Base-by-base conservation (phyloP, 2,797 vertebrate species). In the Hapalemur alaotrensis region DNA sequence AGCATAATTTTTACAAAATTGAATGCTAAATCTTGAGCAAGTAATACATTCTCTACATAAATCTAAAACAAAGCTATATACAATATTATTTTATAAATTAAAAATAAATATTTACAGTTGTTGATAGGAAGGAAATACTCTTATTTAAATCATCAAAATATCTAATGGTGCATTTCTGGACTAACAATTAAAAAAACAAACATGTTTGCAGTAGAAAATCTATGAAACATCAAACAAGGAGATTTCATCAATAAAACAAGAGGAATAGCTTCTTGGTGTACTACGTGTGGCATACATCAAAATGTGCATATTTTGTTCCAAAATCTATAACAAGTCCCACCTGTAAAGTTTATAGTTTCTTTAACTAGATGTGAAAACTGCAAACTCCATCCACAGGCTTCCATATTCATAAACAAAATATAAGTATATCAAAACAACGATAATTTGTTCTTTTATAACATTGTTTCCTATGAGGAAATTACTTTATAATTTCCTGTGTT, bases 301-400 rank as follows among this genome's bases (percentile, higher is more conserved):
- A 97, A 89, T 35, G 3, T 95, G 57, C 57, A 91, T 94, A n/a
- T 97, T 98, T 97, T 93, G 73, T 93, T 92, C 75, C 95, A 97
- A 98, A 98, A 98, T 98, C 83, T 96, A 89, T 81, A 86, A 89
- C 75, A 96, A 98, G 96, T 97, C 70, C 61, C 80, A 97, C 90
- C 82, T 97, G 61, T 92, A 72, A 97, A 88, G 80, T 79, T 97
- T 95, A 92, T 91, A 95, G 95, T 97, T 98, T 98, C 96, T 98
- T 98, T 97, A 98, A 96, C 78, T 84, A 88, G 41, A 89, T 95
- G 96, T 65, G 63, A 97, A 97, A 96, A 91, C 91, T 94, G 87
- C 52, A 95, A 97, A 96, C 65, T 89, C 91, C 5, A 93, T 89
- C 72, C 86, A 97, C 14, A 96, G 88, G 91, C 75, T 97, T 96